phyloP scores from a whole-genome alignment of 2,888 invertebrate genomes.

The Alcis repandata region DNA sequence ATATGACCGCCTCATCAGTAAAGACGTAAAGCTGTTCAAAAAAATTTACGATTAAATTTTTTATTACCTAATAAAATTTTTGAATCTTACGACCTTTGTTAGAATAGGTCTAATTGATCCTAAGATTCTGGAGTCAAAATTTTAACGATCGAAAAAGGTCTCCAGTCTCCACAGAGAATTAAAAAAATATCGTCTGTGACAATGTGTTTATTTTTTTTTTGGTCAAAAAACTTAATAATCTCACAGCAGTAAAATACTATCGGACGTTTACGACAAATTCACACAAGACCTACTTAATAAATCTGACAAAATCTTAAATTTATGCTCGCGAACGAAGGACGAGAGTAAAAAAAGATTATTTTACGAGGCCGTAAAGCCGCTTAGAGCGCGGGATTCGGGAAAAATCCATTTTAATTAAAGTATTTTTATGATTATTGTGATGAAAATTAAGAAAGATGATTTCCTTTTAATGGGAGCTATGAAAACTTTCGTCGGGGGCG shows the following conservation, averaged over 20 bases:
- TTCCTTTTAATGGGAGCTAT: slow-evolving; percentile 49
- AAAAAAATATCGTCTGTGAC: slow-evolving; percentile 52
- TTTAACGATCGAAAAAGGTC: slow-evolving; percentile 66
- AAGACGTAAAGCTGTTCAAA: slow-evolving; percentile 46
- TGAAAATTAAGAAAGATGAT: slow-evolving; percentile 60
- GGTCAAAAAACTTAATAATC: slow-evolving; percentile 72
- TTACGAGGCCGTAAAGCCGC: slow-evolving; percentile 71
- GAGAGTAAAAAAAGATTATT: slow-evolving; percentile 63
- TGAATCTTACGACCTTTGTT: slow-evolving; percentile 42
- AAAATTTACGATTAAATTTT: slow-evolving; percentile 51
- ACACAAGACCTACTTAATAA: slow-evolving; percentile 82
- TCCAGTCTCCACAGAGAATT: slow-evolving; percentile 56
- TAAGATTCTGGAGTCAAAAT: slow-evolving; percentile 38
- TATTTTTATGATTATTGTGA: slow-evolving; percentile 61
- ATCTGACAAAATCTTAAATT: slow-evolving; percentile 82
- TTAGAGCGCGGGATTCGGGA: slow-evolving; percentile 70
- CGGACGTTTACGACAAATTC: slow-evolving; percentile 83
- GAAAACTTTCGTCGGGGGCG: slow-evolving; percentile 39
- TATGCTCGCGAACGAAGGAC: slow-evolving; percentile 72
- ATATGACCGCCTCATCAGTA: slow-evolving; percentile 43
- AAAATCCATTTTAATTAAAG: slow-evolving; percentile 79
- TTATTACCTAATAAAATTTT: slow-evolving; percentile 45
- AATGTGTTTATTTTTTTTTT: slow-evolving; percentile 65
- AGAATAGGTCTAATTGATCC: slow-evolving; percentile 51
- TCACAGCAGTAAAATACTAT: slow-evolving; percentile 77